Evolutionary conservation across 2,888 invertebrate genomes (phyloP), one percentile per base, ranked within the genome.

Genomic region (Crossocerus cetratus): DNA sequence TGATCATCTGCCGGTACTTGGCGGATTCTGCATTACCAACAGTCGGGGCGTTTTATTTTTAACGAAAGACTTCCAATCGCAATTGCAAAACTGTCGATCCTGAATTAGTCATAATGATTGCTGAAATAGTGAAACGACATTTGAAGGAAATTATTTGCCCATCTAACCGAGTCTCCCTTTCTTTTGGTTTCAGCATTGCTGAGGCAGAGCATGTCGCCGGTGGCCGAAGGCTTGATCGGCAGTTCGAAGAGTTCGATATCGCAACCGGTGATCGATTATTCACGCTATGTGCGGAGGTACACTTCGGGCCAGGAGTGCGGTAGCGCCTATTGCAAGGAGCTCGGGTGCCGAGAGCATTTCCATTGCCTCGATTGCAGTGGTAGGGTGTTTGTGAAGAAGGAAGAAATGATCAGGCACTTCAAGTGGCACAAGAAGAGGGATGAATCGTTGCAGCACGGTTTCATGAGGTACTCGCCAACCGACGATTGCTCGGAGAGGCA

Each of bases 381-480:
- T 72, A 93, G 97, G 86, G 97, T 98, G n/a, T 97, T 99, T 89
- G 95, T 97, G 86, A 98, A 99, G 91, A 98, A 99, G 89, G 99
- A 99, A 90, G 99, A 99, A 90, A 99, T 99, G 96, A 98, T 99
- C 79, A 94, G 99, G 54, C 99, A 99, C 91, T 97, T 98, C 89
- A 99, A 99, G 92, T 99, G 99, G 99, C 99, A 99, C 92, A 98
- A 98, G 92, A 99, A 99, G 91, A 94, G 99, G 2, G 98, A 98
- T 87, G 99, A 99, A 90, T 98, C 98, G 4, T 91, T 99, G 44
- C 97, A 98, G 80, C 97, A 99, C 87, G 99, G 99, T 16, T 98
- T 98, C 91, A 96, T 98, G 92, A 92, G 98, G 65, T 99, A 98
- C 90, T 98, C 98, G 65, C 98, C 99, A 0, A 93, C 96, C 77